These are phyloP conservation scores for Rhodeus uyekii DNA, from an alignment of 2,797 vertebrate genomes.

Conservation along the genomic window DNA sequence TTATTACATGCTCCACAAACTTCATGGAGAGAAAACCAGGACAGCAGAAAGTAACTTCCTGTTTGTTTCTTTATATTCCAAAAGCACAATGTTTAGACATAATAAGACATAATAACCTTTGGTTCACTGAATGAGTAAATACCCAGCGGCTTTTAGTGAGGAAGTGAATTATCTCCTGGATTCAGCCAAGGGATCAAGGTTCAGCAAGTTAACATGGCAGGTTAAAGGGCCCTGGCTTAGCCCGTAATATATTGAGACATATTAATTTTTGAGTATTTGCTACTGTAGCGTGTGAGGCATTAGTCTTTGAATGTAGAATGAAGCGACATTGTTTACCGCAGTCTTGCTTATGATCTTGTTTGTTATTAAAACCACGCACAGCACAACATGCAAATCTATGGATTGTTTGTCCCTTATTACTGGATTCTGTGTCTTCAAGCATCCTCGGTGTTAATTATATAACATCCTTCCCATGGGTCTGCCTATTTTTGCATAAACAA, in stretches of 20 bases:
- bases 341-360: slow-evolving; percentile 49
- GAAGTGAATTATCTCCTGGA: not conserved
- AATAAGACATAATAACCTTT: not conserved
- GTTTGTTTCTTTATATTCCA: no score
- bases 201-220: not conserved
- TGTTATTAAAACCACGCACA: slow-evolving; percentile 16
- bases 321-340: not conserved
- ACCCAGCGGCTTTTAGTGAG: no score
- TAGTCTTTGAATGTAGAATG: not conserved
- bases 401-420: slow-evolving; percentile 57
- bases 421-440: slow-evolving; percentile 59
- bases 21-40: no score
- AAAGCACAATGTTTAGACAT: no score
- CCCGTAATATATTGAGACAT: no score
- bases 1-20: no score
- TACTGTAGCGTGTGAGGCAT: not conserved
- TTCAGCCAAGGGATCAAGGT: not conserved
- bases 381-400: slow-evolving; percentile 53
- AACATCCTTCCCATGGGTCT: slow-evolving; percentile 58
- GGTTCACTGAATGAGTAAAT: not conserved
- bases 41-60: no score
- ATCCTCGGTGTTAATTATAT: slow-evolving; percentile 70
- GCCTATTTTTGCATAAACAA: slow-evolving; percentile 56
- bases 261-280: not conserved
- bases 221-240: no score